Evolutionary conservation across 2,113 vertebrate species (phyloP).

Genomic region (Corydoras sp.): DNA sequence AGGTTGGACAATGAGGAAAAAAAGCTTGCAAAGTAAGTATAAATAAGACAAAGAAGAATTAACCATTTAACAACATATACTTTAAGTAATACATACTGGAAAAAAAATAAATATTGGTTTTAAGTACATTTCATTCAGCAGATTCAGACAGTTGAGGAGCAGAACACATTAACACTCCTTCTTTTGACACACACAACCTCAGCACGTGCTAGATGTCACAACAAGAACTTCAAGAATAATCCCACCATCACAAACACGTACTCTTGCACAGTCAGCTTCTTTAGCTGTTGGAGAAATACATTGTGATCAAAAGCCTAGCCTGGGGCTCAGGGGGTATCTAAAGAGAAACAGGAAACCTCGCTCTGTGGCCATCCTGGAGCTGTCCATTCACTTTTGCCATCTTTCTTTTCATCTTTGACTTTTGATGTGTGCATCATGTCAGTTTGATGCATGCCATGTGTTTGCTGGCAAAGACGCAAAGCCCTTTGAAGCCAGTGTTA

Average conservation of each 20-base stretch:
- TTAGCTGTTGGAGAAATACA: background rate
- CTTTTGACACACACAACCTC: background rate
- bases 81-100: too few relatives aligned
- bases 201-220: background rate
- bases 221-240: background rate
- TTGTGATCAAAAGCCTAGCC: background rate
- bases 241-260: background rate
- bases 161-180: background rate
- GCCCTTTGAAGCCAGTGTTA: background rate
- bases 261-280: background rate
- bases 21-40: too few relatives aligned
- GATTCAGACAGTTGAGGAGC: too few relatives aligned
- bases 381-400: background rate
- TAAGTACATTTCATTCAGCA: too few relatives aligned
- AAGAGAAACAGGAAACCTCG: background rate
- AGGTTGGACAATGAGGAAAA: too few relatives aligned
- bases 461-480: background rate
- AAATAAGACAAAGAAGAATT: too few relatives aligned
- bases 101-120: too few relatives aligned
- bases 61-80: too few relatives aligned
- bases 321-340: background rate
- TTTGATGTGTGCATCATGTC: constrained; percentile 1
- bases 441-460: background rate
- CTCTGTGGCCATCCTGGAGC: background rate
- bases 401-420: constrained; percentile 1